Evolutionary conservation across 2,888 invertebrate genomes (phyloP), one percentile per base, ranked within the genome.

Genomic region (Oegoconia quadripuncta): DNA sequence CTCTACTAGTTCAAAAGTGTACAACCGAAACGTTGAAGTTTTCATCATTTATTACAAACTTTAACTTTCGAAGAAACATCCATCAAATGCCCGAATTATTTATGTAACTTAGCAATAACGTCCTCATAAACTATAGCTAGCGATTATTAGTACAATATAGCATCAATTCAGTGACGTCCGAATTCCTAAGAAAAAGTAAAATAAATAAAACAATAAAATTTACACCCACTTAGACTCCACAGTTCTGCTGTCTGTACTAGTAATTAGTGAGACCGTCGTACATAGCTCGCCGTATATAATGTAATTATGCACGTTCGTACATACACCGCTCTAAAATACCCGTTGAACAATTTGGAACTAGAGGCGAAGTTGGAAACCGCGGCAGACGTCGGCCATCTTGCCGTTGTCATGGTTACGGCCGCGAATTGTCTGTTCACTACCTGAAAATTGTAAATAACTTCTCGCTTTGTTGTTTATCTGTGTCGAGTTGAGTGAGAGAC

Each of bases 291-390:
- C 60, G 70, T 78, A 82, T 61, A 84, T 81, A 80, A 83, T 69
- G 74, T 84, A 82, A 86, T 86, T 80, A 83, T 81, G 77, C 80
- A 80, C 75, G 68, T 67, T 73, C 70, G 67, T 78, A 78, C 77
- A 77, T 75, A 77, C 72, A 66, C 64, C 63, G 77, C 74, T 77
- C 83, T 80, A 75, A 77, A 83, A 81, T 76, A 82, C 79, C 68
- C 68, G 57, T 48, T 64, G 74, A 83, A 86, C 84, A 86, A 86
- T 87, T 84, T 84, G 81, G 82, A 82, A 83, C 82, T 83, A 78
- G 78, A 79, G 68, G 67, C 76, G 71, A 81, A 86, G 75, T 82
- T 84, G 72, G 75, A 68, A 81, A 84, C 84, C 84, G 72, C 83
- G 80, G 74, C 74, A 81, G 81, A 76, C 82, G 75, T 54, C 77